phyloP scores from a whole-genome alignment of 2,113 vertebrate genomes.

The Eublepharis macularius region DNA sequence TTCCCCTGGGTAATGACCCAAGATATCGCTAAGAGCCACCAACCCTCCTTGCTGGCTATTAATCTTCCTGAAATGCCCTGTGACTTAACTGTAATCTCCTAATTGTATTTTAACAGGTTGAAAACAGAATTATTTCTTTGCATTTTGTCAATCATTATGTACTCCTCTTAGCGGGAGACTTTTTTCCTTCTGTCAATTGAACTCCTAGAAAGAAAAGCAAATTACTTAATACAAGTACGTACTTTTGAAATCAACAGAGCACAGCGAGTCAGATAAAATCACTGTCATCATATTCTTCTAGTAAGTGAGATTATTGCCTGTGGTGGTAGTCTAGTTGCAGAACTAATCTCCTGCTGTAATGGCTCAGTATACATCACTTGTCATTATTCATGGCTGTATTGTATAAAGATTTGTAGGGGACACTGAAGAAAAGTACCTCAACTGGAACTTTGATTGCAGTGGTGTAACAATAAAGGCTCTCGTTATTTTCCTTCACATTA shows the following conservation, averaged over 20 bases:
- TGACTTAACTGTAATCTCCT: constrained; percentile 4
- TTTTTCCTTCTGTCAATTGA: neutral
- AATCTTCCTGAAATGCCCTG: constrained; percentile 7
- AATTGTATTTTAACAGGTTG: neutral
- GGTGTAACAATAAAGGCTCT: neutral
- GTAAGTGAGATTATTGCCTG: neutral
- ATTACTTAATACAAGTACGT: neutral
- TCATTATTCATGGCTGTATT: neutral
- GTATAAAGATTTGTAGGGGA: neutral
- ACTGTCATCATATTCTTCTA: neutral
- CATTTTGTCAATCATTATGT: neutral
- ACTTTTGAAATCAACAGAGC: neutral
- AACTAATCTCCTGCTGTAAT: neutral
- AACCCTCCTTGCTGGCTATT: neutral
- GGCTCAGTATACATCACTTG: neutral
- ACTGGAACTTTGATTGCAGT: neutral
- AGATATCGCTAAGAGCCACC: constrained; percentile 9
- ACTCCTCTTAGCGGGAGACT: neutral
- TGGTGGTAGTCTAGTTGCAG: neutral
- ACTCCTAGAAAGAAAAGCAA: neutral
- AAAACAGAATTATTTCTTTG: constrained; percentile 5
- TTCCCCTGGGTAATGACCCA: neutral
- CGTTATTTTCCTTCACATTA: neutral
- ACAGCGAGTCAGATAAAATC: neutral
- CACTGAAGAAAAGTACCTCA: neutral